These are phyloP conservation scores for Pollenia amentaria DNA, from an alignment of 2,888 invertebrate genomes.

Conservation along the genomic window DNA sequence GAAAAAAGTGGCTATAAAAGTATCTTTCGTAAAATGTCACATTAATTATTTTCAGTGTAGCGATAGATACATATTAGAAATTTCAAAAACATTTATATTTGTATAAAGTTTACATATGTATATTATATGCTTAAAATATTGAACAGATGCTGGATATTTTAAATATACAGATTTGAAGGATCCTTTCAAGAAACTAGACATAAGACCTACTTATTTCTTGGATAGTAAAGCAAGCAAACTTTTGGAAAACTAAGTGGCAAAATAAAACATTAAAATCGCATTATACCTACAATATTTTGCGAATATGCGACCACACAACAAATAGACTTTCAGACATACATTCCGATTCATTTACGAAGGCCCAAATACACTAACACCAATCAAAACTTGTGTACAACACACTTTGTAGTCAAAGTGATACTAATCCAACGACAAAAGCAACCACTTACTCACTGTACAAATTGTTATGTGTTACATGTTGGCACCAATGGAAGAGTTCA, in stretches of 20 bases:
- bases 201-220: too few relatives aligned
- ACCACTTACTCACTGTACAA: constrained; percentile 47
- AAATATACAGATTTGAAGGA: too few relatives aligned
- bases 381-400: constrained; percentile 44
- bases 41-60: too few relatives aligned
- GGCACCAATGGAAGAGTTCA: constrained; percentile 49
- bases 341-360: constrained; percentile 52
- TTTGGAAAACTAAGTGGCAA: not conserved
- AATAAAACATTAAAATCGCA: not conserved
- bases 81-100: not conserved
- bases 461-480: constrained; percentile 13
- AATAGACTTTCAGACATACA: constrained; percentile 13
- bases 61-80: constrained; percentile 3
- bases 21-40: too few relatives aligned
- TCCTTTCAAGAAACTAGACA: too few relatives aligned
- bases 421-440: constrained; percentile 36
- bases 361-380: constrained; percentile 55
- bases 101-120: not conserved
- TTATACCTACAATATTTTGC: not conserved
- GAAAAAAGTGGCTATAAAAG: too few relatives aligned
- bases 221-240: not conserved
- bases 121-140: not conserved
- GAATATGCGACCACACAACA: constrained; percentile 11
- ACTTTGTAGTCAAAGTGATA: constrained; percentile 25
- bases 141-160: too few relatives aligned